Evolutionary conservation across 2,797 vertebrate species (phyloP).

Genomic region (Pangasius djambal): DNA sequence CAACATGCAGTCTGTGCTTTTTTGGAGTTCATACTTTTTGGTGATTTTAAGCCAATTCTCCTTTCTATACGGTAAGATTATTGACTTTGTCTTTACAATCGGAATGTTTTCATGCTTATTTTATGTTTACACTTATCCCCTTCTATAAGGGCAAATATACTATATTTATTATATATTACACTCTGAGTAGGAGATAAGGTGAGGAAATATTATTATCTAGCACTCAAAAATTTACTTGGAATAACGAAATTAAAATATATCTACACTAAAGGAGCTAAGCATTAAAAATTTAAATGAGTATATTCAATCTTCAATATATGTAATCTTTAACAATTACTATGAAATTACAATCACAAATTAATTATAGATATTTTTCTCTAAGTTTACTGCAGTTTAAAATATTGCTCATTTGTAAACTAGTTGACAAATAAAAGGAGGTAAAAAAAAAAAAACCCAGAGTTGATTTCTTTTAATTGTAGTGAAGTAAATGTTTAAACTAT

Average conservation of each 20-base stretch:
- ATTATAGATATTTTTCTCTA: background rate
- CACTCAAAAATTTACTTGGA: background rate
- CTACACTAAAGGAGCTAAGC: background rate
- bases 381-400: background rate
- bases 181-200: background rate
- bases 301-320: background rate
- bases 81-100: background rate
- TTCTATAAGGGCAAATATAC: background rate
- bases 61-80: constrained; percentile 32
- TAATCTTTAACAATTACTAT: background rate
- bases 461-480: background rate
- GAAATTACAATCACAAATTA: background rate
- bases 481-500: background rate
- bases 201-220: background rate
- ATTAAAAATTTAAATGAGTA: background rate
- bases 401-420: background rate
- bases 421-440: background rate
- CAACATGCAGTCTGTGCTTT: constrained; percentile 29
- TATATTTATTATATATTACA: background rate
- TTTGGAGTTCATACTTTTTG: constrained; percentile 17
- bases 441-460: background rate
- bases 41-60: background rate
- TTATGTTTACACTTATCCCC: too few relatives aligned
- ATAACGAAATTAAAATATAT: background rate
- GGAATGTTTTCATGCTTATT: background rate